Evolutionary conservation across 2,888 invertebrate species (phyloP).

Genomic region (Anthophora plumipes): DNA sequence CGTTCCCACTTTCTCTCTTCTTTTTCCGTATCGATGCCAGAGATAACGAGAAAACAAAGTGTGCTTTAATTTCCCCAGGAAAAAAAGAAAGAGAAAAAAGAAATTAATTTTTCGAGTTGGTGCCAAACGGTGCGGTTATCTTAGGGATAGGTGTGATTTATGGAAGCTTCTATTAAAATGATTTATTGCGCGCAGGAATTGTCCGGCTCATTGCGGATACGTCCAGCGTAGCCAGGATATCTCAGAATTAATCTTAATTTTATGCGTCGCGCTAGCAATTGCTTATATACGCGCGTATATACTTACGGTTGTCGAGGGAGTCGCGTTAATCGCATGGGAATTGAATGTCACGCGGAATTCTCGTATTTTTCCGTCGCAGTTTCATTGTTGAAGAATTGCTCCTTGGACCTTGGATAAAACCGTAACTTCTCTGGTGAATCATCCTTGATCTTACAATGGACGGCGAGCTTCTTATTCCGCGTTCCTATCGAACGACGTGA

Average conservation of each 20-base stretch:
- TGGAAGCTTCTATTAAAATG: slow-evolving; percentile 60
- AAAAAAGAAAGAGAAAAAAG: no score
- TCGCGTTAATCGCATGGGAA: slow-evolving; percentile 26
- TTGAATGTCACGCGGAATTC: background rate
- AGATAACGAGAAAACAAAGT: slow-evolving; percentile 50
- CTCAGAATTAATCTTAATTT: slow-evolving; percentile 55
- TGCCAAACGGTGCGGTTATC: slow-evolving; percentile 21
- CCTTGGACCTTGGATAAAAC: background rate
- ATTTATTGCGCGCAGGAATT: slow-evolving; percentile 60
- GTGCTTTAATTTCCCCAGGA: slow-evolving; percentile 25
- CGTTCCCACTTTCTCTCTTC: no score
- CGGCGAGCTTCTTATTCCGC: background rate
- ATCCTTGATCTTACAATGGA: background rate
- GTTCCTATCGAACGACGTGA: background rate
- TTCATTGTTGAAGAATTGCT: background rate
- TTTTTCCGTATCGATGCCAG: slow-evolving; percentile 27
- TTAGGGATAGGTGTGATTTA: slow-evolving; percentile 43
- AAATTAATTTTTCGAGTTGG: slow-evolving; percentile 51
- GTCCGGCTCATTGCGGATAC: slow-evolving; percentile 40
- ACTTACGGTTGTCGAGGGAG: background rate
- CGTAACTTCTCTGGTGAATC: background rate
- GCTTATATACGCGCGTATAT: slow-evolving; percentile 12
- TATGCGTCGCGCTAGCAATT: slow-evolving; percentile 25
- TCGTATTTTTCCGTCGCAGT: background rate
- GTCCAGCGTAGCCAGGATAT: slow-evolving; percentile 4